Conservation (phyloP, 2,113 vertebrate genomes). For the Pteropus alecto region DNA sequence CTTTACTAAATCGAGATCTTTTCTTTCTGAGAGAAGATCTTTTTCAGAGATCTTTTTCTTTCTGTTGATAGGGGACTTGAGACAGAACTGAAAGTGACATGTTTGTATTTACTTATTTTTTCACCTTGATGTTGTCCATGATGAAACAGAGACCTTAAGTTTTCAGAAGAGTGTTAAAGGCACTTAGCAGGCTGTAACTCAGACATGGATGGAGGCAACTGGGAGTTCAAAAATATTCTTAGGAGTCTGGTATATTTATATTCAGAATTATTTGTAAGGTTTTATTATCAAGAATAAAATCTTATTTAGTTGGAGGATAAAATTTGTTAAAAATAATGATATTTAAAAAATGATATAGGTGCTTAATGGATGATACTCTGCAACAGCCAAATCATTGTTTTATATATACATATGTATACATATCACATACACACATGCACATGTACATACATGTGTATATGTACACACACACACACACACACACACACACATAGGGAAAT, state of each 20-base stretch:
- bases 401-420: not conserved
- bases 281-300: constrained; percentile 20
- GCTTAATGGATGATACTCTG: not conserved
- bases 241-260: not conserved
- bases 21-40: not conserved
- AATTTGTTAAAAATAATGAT: not conserved
- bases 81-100: not conserved
- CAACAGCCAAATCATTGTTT: not conserved
- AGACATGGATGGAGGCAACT: not conserved
- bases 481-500: not conserved
- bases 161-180: not conserved
- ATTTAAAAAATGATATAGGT: not conserved
- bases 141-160: not conserved
- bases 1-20: not conserved
- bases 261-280: constrained; percentile 34
- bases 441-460: not conserved
- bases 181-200: not conserved
- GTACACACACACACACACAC: too few relatives aligned
- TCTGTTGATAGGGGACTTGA: not conserved
- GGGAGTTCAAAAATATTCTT: not conserved
- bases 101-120: not conserved
- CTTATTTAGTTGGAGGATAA: not conserved
- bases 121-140: not conserved
- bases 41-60: not conserved
- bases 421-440: too few relatives aligned